Evolutionary conservation across 2,888 invertebrate genomes (phyloP).

Genomic region (Hipparchia semele): DNA sequence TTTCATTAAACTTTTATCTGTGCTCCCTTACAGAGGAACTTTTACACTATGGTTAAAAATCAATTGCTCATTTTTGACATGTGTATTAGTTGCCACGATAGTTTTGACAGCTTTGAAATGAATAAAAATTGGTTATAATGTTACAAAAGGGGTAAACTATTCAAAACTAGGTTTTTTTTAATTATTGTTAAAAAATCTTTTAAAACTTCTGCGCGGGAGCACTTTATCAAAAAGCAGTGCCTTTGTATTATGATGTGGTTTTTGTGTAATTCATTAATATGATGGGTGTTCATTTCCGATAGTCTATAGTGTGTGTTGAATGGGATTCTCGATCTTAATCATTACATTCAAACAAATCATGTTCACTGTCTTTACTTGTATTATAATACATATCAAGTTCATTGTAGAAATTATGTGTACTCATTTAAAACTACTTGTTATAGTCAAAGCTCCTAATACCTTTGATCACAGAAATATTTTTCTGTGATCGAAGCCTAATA

Average conservation of each 20-base stretch:
- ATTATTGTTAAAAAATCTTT: background rate
- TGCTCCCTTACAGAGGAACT: background rate
- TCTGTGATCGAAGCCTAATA: too few species aligned
- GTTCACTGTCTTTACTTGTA: slow-evolving; percentile 39
- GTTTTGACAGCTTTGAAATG: background rate
- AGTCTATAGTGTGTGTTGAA: slow-evolving; percentile 22
- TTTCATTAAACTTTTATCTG: slow-evolving; percentile 21
- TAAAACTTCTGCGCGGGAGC: background rate
- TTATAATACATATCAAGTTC: slow-evolving; percentile 49
- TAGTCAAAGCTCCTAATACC: too few species aligned
- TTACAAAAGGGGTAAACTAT: background rate
- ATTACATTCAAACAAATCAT: slow-evolving; percentile 27
- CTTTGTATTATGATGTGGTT: slow-evolving; percentile 64
- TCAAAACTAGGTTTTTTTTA: background rate
- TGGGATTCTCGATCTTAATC: slow-evolving; percentile 19
- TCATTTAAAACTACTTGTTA: background rate
- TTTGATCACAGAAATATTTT: too few species aligned
- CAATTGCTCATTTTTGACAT: too few species aligned
- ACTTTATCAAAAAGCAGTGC: slow-evolving; percentile 68
- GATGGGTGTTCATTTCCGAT: slow-evolving; percentile 32
- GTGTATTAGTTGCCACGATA: background rate
- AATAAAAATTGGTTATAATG: background rate
- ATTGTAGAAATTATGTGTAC: slow-evolving; percentile 13
- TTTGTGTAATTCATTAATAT: slow-evolving; percentile 49
- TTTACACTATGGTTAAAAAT: background rate